A percentile compares a stretch with the other conserved stretches of the same genome.
Evolutionary conservation across 2,888 invertebrate genomes (phyloP).

Genomic region (Drosophila imparisetae): DNA sequence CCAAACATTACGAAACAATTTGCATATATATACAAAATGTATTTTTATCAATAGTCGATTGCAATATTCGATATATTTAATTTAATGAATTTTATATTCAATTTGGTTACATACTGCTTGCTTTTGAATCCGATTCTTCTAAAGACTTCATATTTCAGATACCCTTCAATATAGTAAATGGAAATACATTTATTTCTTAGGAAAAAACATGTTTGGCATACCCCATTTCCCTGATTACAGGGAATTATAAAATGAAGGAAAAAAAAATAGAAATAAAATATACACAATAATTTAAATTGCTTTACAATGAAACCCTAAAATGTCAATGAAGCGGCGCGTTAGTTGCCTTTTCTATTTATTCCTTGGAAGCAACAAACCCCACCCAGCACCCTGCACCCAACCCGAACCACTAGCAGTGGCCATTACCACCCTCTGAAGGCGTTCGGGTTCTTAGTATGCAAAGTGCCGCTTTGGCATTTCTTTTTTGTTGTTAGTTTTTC

Average conservation of each 20-base stretch:
- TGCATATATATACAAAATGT: background rate
- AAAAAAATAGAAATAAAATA: conserved; percentile 63
- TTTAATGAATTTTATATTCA: background rate
- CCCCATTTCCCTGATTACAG: background rate
- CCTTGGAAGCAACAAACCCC: conserved; percentile 8
- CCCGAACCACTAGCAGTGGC: background rate
- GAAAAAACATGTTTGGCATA: background rate
- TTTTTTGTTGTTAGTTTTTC: conserved; percentile 10
- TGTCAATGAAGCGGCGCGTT: conserved; percentile 71
- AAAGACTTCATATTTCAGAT: background rate
- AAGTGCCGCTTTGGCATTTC: conserved; percentile 64
- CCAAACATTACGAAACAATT: background rate
- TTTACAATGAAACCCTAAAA: conserved; percentile 79
- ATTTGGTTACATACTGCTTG: background rate
- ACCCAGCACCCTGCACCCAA: background rate
- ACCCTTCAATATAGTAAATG: background rate
- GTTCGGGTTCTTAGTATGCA: conserved; percentile 68
- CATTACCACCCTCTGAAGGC: conserved; percentile 16
- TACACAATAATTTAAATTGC: conserved; percentile 79
- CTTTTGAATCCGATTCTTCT: background rate
- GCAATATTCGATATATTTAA: background rate
- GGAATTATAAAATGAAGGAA: conserved; percentile 6
- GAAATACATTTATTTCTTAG: background rate
- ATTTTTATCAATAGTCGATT: background rate
- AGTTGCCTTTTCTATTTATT: conserved; percentile 72